Evolutionary conservation across 2,888 invertebrate species (phyloP).

Genomic region (Dasypogon diadema): DNA sequence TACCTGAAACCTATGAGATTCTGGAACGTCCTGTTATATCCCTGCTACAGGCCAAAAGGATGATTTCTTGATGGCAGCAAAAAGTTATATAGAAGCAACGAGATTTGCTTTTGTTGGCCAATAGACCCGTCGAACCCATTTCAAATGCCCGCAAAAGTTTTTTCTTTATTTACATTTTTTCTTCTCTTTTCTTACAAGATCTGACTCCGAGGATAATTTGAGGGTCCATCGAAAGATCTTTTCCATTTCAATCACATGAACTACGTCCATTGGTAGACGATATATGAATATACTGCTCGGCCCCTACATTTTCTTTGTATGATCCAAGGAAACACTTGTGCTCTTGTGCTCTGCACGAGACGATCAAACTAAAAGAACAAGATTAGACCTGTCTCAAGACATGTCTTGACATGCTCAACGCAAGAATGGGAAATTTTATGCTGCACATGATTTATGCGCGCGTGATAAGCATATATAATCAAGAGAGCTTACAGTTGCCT

Average conservation of each 20-base stretch:
- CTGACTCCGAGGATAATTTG: constrained; percentile 43
- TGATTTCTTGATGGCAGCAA: constrained; percentile 21
- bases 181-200: constrained; percentile 2
- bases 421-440: constrained; percentile 45
- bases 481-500: constrained; percentile 9
- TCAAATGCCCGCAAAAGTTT: constrained; percentile 44
- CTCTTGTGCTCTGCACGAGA: constrained; percentile 34
- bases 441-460: constrained; percentile 43
- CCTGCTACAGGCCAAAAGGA: constrained; percentile 5
- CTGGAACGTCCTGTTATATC: constrained; percentile 8
- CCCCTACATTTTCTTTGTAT: constrained; percentile 32
- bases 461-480: constrained; percentile 44
- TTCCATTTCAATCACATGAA: constrained; percentile 37
- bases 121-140: constrained; percentile 48
- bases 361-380: constrained; percentile 31
- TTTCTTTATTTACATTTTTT: constrained; percentile 17
- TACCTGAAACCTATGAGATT: constrained; percentile 32
- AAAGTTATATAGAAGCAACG: constrained; percentile 9
- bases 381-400: constrained; percentile 49
- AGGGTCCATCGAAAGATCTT: constrained; percentile 23
- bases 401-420: constrained; percentile 48
- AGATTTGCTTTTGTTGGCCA: constrained; percentile 43
- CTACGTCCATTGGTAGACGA: not conserved
- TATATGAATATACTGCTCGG: not conserved
- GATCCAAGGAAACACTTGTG: constrained; percentile 41